These are phyloP conservation scores for Bothrops jararaca DNA, from an alignment of 2,113 vertebrate genomes.

Conservation along the genomic window DNA sequence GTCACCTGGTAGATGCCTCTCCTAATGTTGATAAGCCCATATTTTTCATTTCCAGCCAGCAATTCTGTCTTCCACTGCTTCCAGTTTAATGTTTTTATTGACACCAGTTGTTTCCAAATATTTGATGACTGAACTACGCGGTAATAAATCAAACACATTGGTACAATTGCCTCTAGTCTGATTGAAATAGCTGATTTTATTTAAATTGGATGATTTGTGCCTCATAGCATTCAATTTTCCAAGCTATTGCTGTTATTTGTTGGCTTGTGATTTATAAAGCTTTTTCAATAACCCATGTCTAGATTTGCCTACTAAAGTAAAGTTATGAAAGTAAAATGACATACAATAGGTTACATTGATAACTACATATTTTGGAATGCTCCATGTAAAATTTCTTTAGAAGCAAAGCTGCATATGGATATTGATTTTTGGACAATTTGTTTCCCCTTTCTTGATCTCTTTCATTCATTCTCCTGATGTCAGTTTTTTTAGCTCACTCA, in stretches of 20 bases:
- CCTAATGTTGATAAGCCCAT: not conserved
- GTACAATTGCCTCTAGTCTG: not conserved
- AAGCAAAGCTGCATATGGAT: not conserved
- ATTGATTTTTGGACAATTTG: not conserved
- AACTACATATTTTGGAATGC: not conserved
- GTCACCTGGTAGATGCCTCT: not conserved
- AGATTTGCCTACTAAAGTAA: not conserved
- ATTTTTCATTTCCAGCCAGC: not conserved
- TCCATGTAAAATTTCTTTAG: not conserved
- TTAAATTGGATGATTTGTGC: not conserved
- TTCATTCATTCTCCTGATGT: not conserved
- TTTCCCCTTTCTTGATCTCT: not conserved
- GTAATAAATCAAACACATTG: not conserved
- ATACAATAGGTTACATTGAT: not conserved
- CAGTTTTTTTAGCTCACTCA: not conserved
- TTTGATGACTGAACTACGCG: not conserved
- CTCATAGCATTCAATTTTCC: not conserved
- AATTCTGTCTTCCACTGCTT: not conserved
- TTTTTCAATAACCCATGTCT: not conserved
- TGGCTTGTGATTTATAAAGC: not conserved
- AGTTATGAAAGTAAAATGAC: not conserved
- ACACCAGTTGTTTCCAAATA: not conserved
- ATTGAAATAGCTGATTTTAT: not conserved
- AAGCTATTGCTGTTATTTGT: not conserved
- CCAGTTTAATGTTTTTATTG: not conserved